A percentile compares a stretch with the other conserved stretches of the same genome.
Conservation (phyloP, 1,140 invertebrate genomes). For the Sinella curviseta region DNA sequence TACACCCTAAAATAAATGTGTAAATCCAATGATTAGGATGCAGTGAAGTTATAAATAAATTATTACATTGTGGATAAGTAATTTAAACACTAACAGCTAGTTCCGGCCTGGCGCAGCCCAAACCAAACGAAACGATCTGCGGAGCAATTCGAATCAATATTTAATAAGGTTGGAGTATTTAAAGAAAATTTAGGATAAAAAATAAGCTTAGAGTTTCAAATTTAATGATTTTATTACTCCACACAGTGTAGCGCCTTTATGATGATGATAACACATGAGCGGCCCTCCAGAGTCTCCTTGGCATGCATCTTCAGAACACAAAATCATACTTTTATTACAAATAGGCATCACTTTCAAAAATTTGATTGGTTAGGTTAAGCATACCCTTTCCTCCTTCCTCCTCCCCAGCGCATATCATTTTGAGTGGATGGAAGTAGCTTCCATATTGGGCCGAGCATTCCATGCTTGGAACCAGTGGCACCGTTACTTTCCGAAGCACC, state of each 20-base stretch:
- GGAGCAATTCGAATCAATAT: too few species aligned
- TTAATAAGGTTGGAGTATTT: too few species aligned
- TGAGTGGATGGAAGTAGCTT: not conserved
- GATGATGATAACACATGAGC: not conserved
- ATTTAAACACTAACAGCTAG: not conserved
- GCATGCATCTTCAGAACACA: not conserved
- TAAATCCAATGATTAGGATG: not conserved
- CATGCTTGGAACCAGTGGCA: not conserved
- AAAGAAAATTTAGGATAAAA: too few species aligned
- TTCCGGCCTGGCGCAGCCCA: slow-evolving; percentile 8
- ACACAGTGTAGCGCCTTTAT: not conserved
- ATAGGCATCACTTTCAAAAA: not conserved
- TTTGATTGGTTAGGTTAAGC: not conserved
- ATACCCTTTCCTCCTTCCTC: slow-evolving; percentile 9
- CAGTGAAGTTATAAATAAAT: not conserved
- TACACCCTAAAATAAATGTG: not conserved
- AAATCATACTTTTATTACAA: not conserved
- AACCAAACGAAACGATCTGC: not conserved
- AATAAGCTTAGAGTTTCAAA: too few species aligned
- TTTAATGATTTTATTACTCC: too few species aligned
- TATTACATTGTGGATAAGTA: not conserved
- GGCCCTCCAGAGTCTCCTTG: slow-evolving; percentile 4
- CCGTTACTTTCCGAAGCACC: slow-evolving; percentile 5
- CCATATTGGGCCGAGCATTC: slow-evolving; percentile 8
- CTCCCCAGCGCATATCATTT: slow-evolving; percentile 19